Conservation (phyloP, 2,888 invertebrate species). For the Ctenicera cuprea region DNA sequence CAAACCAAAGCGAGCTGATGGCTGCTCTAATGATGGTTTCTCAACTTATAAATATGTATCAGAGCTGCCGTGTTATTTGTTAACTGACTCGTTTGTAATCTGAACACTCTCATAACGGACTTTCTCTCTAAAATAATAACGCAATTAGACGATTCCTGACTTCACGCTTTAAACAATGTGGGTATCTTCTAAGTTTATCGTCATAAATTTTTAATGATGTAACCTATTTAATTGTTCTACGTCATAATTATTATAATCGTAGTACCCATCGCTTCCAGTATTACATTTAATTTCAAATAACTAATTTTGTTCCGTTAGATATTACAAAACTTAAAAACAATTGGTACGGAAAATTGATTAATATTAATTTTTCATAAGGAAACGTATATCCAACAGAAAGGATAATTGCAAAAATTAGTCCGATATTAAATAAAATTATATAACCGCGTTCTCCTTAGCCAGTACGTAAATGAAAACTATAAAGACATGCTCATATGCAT, state of each 20-base stretch:
- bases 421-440: too few species aligned
- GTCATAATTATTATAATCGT: slow-evolving; percentile 31
- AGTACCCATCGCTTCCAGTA: slow-evolving; percentile 15
- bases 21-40: slow-evolving; percentile 57
- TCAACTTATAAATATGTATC: slow-evolving; percentile 62
- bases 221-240: slow-evolving; percentile 55
- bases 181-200: slow-evolving; percentile 52
- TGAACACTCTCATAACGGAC: slow-evolving; percentile 60
- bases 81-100: slow-evolving; percentile 61
- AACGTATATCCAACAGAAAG: not conserved
- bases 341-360: slow-evolving; percentile 13
- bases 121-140: slow-evolving; percentile 60
- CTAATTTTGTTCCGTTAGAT: slow-evolving; percentile 19
- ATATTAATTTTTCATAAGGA: slow-evolving; percentile 14
- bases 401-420: too few species aligned
- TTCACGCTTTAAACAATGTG: slow-evolving; percentile 60
- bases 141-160: slow-evolving; percentile 59
- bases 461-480: too few species aligned
- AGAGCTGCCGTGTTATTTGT: slow-evolving; percentile 60
- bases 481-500: too few species aligned
- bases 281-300: slow-evolving; percentile 21
- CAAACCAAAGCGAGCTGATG: slow-evolving; percentile 60
- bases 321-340: slow-evolving; percentile 12
- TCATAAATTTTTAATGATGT: slow-evolving; percentile 56
- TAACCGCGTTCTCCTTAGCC: too few species aligned